Evolutionary conservation across 92 coral and sea anemone genomes (phyloP).

Genomic region (Heliopora coerulea): DNA sequence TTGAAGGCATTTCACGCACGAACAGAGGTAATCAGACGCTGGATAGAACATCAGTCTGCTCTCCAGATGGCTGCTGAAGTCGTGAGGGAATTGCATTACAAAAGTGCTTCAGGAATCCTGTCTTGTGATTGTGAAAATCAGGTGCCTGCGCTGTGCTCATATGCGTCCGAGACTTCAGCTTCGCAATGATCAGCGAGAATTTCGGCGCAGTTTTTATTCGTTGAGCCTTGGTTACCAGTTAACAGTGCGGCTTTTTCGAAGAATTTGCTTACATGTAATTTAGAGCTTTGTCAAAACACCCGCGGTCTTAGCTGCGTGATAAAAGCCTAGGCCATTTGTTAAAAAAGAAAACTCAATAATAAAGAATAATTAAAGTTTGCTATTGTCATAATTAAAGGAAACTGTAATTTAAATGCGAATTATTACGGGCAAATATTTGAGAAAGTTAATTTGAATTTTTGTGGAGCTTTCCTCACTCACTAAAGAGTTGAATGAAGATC

Average conservation of each 20-base stretch:
- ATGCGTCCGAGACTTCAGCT: neutral
- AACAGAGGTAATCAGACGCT: conserved; percentile 17
- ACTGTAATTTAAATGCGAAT: conserved; percentile 27
- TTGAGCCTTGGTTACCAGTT: conserved; percentile 18
- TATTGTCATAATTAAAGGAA: conserved; percentile 37
- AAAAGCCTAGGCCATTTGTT: conserved; percentile 23
- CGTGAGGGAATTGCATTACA: conserved; percentile 35
- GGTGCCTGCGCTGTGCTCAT: too few relatives aligned
- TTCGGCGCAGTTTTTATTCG: neutral
- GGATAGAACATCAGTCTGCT: conserved; percentile 27
- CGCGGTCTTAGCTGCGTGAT: conserved; percentile 27
- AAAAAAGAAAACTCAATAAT: conserved; percentile 35
- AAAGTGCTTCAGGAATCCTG: neutral
- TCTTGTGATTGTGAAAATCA: too few relatives aligned
- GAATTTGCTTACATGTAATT: conserved; percentile 27
- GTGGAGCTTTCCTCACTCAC: conserved; percentile 11
- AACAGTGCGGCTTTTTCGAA: conserved; percentile 18
- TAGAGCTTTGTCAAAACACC: conserved; percentile 29
- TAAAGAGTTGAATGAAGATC: neutral
- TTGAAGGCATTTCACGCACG: conserved; percentile 28
- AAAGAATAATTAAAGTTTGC: conserved; percentile 47
- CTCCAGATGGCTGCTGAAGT: neutral
- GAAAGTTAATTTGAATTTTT: conserved; percentile 45
- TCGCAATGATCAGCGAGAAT: neutral
- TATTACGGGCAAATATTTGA: conserved; percentile 34